Base-by-base conservation (phyloP, 2,113 vertebrate species). In the Lepisosteus oculatus region DNA sequence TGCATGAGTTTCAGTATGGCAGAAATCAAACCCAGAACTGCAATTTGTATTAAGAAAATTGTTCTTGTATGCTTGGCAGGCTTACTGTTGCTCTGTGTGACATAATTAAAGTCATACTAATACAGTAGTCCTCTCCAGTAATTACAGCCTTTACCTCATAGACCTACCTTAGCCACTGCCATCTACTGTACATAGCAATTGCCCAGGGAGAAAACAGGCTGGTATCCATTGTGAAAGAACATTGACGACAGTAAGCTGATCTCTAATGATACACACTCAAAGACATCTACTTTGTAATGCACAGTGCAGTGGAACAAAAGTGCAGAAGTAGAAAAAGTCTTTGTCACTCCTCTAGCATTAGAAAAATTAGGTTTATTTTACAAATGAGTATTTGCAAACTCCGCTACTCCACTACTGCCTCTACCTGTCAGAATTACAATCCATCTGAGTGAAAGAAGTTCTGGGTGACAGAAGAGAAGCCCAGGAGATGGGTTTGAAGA, bases 91-190 rank as follows among this genome's bases (percentile, higher is more conserved):
- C 17, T 29, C 17, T 29, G 77, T 82, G 75, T 71, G 69, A 69
- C 77, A 78, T 83, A 84, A 85, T 81, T 78, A 80, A 57, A 81
- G 69, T 71, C 65, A 70, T 80, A 77, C 47, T 70, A 80, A 71
- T 77, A 76, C 82, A 71, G 73, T 79, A 76, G 77, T 59, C 68
- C 68, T 76, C 71, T 79, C 55, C 55, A 56, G n/a, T 81, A 70
- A 77, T 80, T 73, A 73, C 68, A 74, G 74, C 79, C 78, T 74
- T 59, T 14, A 13, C 5, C 57, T 59, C 11, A 59, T 59, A 13
- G 57, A 59, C 4, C 12, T 11, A 15, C 57, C 57, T 3, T 13
- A 13, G 8, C 13, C 57, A 59, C 57, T 59, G 57, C 5, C 12
- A 59, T 59, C 57, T n/a, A n/a, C n/a, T n/a, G n/a, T 59, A 59